Base-by-base conservation (phyloP, 2,888 invertebrate species). In the Amorpha juglandis region DNA sequence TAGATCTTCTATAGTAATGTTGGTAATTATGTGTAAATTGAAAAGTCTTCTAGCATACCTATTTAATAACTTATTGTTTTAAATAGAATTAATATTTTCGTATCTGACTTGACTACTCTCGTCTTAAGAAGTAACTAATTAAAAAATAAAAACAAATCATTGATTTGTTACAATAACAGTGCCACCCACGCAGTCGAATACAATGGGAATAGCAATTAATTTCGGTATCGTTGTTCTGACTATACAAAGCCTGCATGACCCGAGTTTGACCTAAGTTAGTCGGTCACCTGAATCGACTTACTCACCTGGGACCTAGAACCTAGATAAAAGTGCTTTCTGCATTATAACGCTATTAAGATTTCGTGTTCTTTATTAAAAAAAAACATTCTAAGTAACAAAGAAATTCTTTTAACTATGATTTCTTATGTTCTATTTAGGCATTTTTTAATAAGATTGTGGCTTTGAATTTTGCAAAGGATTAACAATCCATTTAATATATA, bases 261-360 rank as follows among this genome's bases (percentile, higher is more conserved):
- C 70, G 35, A 12, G 48, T 19, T 63, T 73, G 73, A 74, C 77
- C 73, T 16, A 66, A 38, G 42, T 63, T 62, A 65, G 71, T 74
- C 68, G 74, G 73, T 78, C 64, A 79, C 70, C 68, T 66, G 67
- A 63, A 66, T 69, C 21, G 52, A 53, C 48, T 67, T 38, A 38
- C 38, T 38, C 38, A 9, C 68, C 72, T 75, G 53, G 63, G 35
- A 51, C 38, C n/a, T 65, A 51, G 42, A 35, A 62, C 6, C 52
- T 62, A 33, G 8, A 16, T 19, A 45, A 51, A 27, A 58, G 47
- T 35, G 14, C 33, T 58, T 38, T 51, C 14, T 38, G n/a, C 53
- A 16, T 21, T 55, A 0, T 11, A 47, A 11, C 35, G 6, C 6
- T 33, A 19, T 58, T 38, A 58, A 64, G 47, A 19, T 16, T 52